Evolutionary conservation across 2,113 vertebrate genomes (phyloP).

Genomic region (Nibea albiflora): DNA sequence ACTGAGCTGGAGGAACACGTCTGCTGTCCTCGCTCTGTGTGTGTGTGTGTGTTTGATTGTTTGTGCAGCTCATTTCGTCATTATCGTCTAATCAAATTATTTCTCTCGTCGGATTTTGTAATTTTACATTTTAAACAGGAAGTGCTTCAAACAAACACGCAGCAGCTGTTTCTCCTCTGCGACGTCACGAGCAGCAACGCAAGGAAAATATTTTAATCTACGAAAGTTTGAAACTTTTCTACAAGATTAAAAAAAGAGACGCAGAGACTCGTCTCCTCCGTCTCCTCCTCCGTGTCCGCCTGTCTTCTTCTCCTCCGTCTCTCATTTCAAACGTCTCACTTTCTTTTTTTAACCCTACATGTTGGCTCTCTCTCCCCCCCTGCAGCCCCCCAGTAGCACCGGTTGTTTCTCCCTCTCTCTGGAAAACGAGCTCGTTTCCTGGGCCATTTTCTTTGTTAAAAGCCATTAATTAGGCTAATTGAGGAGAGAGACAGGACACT

Average conservation of each 20-base stretch:
- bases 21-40: neutral
- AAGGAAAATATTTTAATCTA: neutral
- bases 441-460: slow-evolving; percentile 77
- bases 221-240: neutral
- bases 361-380: no score
- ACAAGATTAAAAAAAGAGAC: neutral
- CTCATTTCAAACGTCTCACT: neutral
- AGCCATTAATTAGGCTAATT: slow-evolving; percentile 83
- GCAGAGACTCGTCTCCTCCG: neutral
- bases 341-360: neutral
- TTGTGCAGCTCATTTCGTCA: slow-evolving; percentile 9
- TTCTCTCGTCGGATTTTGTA: no score
- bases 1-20: no score
- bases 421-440: slow-evolving; percentile 68
- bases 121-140: neutral
- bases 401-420: neutral
- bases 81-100: slow-evolving; percentile 20
- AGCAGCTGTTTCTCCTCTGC: no score
- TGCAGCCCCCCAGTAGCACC: neutral
- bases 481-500: slow-evolving; percentile 75
- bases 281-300: neutral
- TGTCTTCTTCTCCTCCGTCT: neutral
- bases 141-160: neutral
- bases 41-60: slow-evolving; percentile 26
- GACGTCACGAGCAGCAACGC: no score